Evolutionary conservation across 1,140 invertebrate genomes (phyloP).

Genomic region (Vanessa atalanta): DNA sequence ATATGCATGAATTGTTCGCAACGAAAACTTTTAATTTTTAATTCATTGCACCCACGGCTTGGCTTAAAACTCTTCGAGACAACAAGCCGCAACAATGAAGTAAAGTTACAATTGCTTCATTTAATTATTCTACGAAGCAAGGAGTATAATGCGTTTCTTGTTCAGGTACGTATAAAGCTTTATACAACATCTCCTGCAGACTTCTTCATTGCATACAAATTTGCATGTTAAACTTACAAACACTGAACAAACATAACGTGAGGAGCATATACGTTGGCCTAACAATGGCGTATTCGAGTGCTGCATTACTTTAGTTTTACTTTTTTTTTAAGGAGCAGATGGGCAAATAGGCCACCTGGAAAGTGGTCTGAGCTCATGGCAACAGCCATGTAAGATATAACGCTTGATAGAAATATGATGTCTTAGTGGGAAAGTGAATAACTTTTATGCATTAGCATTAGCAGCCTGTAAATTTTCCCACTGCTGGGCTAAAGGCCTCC

Average conservation of each 20-base stretch:
- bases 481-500: too few species aligned
- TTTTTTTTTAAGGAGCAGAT: too few species aligned
- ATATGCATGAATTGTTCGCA: too few species aligned
- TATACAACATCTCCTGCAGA: slow-evolving; percentile 20
- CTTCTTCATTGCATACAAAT: slow-evolving; percentile 30
- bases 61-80: slow-evolving; percentile 19
- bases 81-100: slow-evolving; percentile 32
- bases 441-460: too few species aligned
- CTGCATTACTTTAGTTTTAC: background rate
- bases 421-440: too few species aligned
- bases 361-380: too few species aligned
- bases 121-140: slow-evolving; percentile 41
- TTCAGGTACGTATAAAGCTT: slow-evolving; percentile 35
- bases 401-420: too few species aligned
- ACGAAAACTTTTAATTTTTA: slow-evolving; percentile 31
- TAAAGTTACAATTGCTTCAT: slow-evolving; percentile 35
- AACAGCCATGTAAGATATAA: too few species aligned
- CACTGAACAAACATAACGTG: slow-evolving; percentile 4
- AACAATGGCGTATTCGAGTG: slow-evolving; percentile 3
- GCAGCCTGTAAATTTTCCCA: too few species aligned
- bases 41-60: slow-evolving; percentile 30
- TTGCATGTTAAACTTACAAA: slow-evolving; percentile 27
- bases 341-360: too few species aligned
- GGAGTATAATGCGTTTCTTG: slow-evolving; percentile 36
- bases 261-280: background rate